Percentiles rank a stretch among this genome's conserved stretches.
phyloP scores from a whole-genome alignment of 92 coral and sea anemone genomes.

The Palythoa grandiflora region DNA sequence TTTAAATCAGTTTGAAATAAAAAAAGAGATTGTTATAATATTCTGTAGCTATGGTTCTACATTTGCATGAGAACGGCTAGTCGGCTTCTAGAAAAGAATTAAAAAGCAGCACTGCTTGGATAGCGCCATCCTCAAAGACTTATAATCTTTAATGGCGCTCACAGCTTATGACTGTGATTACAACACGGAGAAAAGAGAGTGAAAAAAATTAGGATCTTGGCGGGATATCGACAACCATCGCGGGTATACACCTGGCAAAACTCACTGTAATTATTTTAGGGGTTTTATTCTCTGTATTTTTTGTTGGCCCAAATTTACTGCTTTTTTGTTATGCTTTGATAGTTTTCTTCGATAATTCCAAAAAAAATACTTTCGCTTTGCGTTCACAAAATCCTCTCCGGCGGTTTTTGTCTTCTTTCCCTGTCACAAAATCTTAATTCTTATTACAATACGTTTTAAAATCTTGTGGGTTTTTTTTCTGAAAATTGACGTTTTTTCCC shows the following conservation, averaged over 20 bases:
- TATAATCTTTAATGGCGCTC: conserved; percentile 34
- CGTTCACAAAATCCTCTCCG: not conserved
- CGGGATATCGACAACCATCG: conserved; percentile 24
- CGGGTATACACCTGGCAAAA: conserved; percentile 36
- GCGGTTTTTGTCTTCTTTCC: not conserved
- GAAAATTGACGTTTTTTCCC: conserved; percentile 33
- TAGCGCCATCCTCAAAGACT: conserved; percentile 15
- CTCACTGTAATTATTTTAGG: conserved; percentile 39
- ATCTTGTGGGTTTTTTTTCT: not conserved
- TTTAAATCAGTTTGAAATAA: conserved; percentile 26
- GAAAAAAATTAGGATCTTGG: conserved; percentile 43
- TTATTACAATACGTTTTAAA: not conserved
- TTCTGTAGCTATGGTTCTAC: not conserved
- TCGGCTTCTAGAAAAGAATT: conserved; percentile 33
- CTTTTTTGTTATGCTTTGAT: not conserved
- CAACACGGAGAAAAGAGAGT: conserved; percentile 22
- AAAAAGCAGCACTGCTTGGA: conserved; percentile 15
- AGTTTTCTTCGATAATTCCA: not conserved
- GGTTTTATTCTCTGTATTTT: not conserved
- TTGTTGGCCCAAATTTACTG: not conserved
- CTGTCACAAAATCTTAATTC: not conserved
- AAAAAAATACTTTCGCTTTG: not conserved
- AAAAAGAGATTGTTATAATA: conserved; percentile 21
- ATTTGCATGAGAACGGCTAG: conserved; percentile 44
- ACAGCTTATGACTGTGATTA: conserved; percentile 30